Conservation (phyloP, 2,113 vertebrate species). For the Trematomus loennbergii region DNA sequence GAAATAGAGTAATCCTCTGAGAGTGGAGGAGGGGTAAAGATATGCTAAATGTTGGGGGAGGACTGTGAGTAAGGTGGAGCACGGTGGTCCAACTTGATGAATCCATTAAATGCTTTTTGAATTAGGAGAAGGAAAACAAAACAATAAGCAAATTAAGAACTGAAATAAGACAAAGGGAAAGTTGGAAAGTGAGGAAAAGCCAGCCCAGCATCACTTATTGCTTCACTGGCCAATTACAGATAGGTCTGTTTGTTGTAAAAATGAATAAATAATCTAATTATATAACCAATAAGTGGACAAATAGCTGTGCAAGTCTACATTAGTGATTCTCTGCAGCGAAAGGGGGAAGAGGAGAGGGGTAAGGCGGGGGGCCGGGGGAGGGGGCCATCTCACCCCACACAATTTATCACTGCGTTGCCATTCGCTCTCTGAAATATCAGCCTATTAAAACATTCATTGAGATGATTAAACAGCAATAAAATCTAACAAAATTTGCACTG, state of each 20-base stretch:
- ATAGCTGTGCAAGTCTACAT: constrained; percentile 45
- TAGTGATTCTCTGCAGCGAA: constrained; percentile 56
- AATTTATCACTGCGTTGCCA: constrained; percentile 75
- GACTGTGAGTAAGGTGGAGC: constrained; percentile 47
- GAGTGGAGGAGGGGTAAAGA: constrained; percentile 61
- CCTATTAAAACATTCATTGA: constrained; percentile 83
- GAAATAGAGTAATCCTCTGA: constrained; percentile 53
- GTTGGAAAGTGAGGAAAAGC: not conserved
- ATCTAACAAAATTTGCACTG: constrained; percentile 76
- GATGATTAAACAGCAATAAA: constrained; percentile 83
- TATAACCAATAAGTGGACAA: constrained; percentile 52
- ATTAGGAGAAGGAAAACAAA: not conserved
- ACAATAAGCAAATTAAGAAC: constrained; percentile 13
- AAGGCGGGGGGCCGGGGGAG: not conserved
- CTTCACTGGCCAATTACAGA: constrained; percentile 22
- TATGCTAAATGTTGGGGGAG: constrained; percentile 71
- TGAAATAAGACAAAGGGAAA: constrained; percentile 8
- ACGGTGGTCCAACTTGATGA: constrained; percentile 54
- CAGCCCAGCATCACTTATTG: not conserved
- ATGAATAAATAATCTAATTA: constrained; percentile 46
- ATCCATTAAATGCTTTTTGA: constrained; percentile 50
- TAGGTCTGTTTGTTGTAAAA: constrained; percentile 34
- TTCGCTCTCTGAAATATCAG: constrained; percentile 78
- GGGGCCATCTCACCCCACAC: constrained; percentile 33
- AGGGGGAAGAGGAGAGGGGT: constrained; percentile 25